These are phyloP conservation scores for Malurus cyaneus DNA, from an alignment of 2,113 vertebrate genomes.

Conservation along the genomic window DNA sequence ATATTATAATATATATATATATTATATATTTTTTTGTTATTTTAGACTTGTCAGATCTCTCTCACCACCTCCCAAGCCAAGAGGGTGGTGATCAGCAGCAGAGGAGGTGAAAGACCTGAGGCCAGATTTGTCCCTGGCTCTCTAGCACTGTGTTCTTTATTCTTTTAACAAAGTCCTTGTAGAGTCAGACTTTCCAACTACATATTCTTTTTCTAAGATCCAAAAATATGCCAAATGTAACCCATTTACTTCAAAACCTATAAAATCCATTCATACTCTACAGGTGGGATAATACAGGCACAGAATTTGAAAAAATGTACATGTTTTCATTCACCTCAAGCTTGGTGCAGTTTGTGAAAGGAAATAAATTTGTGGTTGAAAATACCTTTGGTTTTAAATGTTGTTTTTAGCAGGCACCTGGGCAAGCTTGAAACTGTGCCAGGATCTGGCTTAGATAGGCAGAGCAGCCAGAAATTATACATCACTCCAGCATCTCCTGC, in stretches of 20 bases:
- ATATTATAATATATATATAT: background rate
- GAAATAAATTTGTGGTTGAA: background rate
- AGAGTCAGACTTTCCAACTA: background rate
- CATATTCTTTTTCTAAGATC: background rate
- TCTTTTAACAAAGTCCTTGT: background rate
- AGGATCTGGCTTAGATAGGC: background rate
- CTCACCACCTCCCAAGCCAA: background rate
- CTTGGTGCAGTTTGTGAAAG: background rate
- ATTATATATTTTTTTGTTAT: background rate
- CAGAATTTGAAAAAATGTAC: background rate
- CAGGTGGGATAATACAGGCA: background rate
- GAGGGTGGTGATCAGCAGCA: background rate
- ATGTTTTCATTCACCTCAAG: background rate
- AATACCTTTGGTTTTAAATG: background rate
- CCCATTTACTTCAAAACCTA: conserved; percentile 34
- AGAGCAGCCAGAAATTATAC: background rate
- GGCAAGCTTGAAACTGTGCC: background rate
- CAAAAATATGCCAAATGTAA: conserved; percentile 6
- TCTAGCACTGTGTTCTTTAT: background rate
- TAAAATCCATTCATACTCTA: background rate
- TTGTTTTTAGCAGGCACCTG: background rate
- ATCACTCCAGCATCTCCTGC: background rate
- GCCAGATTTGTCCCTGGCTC: background rate
- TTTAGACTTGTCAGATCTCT: background rate
- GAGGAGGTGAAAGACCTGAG: background rate